Percentiles rank a stretch among this genome's conserved stretches.
phyloP scores from a whole-genome alignment of 2,888 invertebrate genomes.

The Drosophila testacea region DNA sequence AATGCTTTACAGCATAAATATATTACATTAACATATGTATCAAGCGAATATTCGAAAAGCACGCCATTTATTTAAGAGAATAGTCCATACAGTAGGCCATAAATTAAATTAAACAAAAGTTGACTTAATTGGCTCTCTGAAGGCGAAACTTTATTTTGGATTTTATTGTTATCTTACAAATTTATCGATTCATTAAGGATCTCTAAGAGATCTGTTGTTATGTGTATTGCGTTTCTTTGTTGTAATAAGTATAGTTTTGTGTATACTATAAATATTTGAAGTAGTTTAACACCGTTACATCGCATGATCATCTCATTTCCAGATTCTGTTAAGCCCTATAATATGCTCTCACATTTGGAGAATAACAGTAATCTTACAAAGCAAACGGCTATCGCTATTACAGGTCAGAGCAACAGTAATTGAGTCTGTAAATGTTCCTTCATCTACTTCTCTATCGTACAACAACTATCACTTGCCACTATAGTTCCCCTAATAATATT shows the following conservation, averaged over 20 bases:
- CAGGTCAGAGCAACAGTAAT: constrained; percentile 81
- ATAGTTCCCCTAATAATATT: constrained; percentile 16
- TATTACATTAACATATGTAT: too few species aligned
- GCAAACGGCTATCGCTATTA: constrained; percentile 84
- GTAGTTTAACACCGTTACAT: constrained; percentile 52
- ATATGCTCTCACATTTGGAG: constrained; percentile 85
- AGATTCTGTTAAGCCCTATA: constrained; percentile 85
- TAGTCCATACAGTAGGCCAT: neutral
- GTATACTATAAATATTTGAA: constrained; percentile 31
- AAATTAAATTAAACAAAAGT: neutral
- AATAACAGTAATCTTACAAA: constrained; percentile 84
- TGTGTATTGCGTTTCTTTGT: constrained; percentile 35
- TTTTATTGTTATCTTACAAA: constrained; percentile 1
- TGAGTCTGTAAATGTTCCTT: constrained; percentile 59
- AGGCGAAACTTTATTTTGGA: neutral
- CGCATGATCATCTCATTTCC: constrained; percentile 82
- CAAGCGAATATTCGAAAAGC: too few species aligned
- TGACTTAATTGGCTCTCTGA: neutral
- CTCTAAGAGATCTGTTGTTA: neutral
- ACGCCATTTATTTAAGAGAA: neutral
- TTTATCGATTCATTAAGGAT: constrained; percentile 1
- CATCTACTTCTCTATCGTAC: constrained; percentile 57
- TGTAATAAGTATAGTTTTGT: constrained; percentile 29
- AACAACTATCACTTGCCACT: constrained; percentile 46
- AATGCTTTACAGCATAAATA: neutral